These are phyloP conservation scores for Thumatha senex DNA, from an alignment of 2,888 invertebrate species.

Conservation along the genomic window DNA sequence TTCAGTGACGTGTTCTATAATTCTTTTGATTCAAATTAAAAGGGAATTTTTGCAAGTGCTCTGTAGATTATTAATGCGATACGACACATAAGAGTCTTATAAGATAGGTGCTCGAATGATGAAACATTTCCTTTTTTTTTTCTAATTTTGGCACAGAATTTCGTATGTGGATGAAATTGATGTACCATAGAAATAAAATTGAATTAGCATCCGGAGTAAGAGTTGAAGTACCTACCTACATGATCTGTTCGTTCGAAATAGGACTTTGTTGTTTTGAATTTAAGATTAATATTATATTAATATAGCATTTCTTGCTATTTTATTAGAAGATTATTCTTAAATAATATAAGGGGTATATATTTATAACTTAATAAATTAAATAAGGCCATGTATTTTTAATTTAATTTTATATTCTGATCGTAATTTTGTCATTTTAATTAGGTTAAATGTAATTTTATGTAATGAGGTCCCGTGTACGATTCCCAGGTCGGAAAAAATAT, in stretches of 20 bases:
- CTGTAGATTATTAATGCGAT: slow-evolving; percentile 41
- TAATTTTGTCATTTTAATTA: no score
- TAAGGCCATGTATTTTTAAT: no score
- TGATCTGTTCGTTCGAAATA: no score
- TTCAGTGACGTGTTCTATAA: slow-evolving; percentile 35
- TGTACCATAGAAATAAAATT: slow-evolving; percentile 2
- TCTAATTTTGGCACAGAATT: slow-evolving; percentile 10
- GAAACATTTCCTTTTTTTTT: slow-evolving; percentile 20
- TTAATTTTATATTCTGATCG: no score
- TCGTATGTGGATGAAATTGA: neutral
- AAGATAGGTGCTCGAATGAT: slow-evolving; percentile 19
- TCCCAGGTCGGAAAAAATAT: no score
- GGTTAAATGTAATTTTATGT: no score
- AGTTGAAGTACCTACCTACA: neutral
- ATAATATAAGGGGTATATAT: no score
- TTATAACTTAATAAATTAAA: no score
- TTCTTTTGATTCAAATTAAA: slow-evolving; percentile 36
- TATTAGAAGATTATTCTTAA: no score
- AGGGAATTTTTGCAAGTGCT: slow-evolving; percentile 37
- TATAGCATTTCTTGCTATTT: no score
- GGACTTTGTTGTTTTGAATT: neutral
- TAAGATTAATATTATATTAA: neutral
- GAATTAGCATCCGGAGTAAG: neutral
- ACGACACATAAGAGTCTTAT: slow-evolving; percentile 40
- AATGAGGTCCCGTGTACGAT: no score